Evolutionary conservation across 2,888 invertebrate genomes (phyloP), one percentile per base, ranked within the genome.

Genomic region (Caenorhabditis sp.): DNA sequence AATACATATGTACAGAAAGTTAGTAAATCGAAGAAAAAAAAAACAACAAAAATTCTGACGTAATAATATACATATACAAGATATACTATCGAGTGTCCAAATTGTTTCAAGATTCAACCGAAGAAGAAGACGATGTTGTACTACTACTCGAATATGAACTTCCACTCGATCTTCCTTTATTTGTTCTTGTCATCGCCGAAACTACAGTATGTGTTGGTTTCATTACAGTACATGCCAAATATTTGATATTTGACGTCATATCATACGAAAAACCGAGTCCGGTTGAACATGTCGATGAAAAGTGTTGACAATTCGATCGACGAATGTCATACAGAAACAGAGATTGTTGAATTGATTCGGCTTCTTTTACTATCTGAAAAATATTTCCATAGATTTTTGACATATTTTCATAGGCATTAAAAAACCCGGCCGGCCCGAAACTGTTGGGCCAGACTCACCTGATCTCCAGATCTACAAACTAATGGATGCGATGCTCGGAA

Each of bases 291-390:
- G 69, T 59, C 1, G 78, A 77, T 4, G 81, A 73, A 69, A 82
- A 82, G 67, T 82, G 82, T 61, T 82, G 82, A 61, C 82, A 82
- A 69, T 82, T 82, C 26, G 70, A 64, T 26, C 76, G 71, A 3
- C 82, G 79, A 53, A 82, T 81, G 57, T 82, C 81, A 66, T 82
- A 82, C 61, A 53, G 65, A 21, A 62, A 69, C 37, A 76, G 61
- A 37, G 69, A 69, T 17, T 57, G n/a, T 53, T 69, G 75, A 1
- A 75, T 58, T 5, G 67, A 61, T 50, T 75, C 64, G 3, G 75
- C 75, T 27, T 58, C 57, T 27, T 69, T 69, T 6, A 74, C 60
- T 23, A 73, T 62, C 73, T 73, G 58, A 17, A 58, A n/a, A 58
- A 50, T 8, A 26, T 55, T 59, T 10, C 6, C n/a, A n/a, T n/a